phyloP scores from a whole-genome alignment of 2,113 vertebrate species.

The Plecotus auritus region DNA sequence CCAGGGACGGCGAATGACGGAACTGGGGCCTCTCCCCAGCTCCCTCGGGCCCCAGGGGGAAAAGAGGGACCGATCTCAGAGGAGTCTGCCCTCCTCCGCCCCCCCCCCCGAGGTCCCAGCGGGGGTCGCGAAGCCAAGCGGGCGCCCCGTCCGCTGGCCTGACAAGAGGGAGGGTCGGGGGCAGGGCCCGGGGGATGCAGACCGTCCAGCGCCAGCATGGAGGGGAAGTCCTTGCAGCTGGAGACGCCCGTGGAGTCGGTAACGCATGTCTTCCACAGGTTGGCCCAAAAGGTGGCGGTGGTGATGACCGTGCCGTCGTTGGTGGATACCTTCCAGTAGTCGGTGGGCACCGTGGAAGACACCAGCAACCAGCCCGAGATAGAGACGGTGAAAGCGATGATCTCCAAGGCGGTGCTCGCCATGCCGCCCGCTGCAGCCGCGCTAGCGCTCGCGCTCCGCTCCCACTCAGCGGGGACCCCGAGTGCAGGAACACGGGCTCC shows the following conservation, averaged over 20 bases:
- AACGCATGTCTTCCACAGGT: constrained; percentile 95
- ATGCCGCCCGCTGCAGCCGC: constrained; percentile 66
- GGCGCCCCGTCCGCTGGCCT: rapidly evolving
- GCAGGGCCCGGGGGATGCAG: constrained; percentile 64
- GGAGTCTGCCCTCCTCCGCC: rapidly evolving
- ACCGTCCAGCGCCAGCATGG: constrained; percentile 96
- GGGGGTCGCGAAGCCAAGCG: neutral
- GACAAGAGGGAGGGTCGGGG: neutral
- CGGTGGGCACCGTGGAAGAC: constrained; percentile 91
- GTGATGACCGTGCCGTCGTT: constrained; percentile 95
- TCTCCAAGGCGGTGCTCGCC: constrained; percentile 88
- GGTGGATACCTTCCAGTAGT: constrained; percentile 96
- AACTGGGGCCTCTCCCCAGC: neutral
- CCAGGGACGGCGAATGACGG: neutral
- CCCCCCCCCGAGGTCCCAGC: neutral
- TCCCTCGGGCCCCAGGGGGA: neutral
- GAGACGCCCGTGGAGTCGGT: constrained; percentile 95
- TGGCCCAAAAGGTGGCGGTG: constrained; percentile 94
- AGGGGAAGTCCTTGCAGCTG: constrained; percentile 96
- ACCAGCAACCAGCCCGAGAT: constrained; percentile 92
- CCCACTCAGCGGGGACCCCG: neutral
- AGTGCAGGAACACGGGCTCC: neutral
- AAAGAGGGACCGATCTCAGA: no score
- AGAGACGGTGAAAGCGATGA: constrained; percentile 86
- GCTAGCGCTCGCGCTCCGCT: neutral